Evolutionary conservation across 2,888 invertebrate genomes (phyloP), one percentile per base, ranked within the genome.

Genomic region (Synergus umbraculus): DNA sequence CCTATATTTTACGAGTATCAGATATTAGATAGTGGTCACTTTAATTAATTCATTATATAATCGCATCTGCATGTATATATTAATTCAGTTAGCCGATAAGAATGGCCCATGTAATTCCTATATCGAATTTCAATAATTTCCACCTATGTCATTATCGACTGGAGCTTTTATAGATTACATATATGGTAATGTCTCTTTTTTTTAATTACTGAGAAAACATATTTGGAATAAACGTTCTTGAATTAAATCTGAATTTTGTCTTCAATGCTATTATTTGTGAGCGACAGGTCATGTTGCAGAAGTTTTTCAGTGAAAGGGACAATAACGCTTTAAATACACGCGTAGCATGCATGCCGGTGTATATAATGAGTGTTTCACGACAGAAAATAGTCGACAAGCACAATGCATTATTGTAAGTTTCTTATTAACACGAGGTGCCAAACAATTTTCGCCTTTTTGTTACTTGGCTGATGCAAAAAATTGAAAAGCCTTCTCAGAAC

Each of bases 101-200:
- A 66, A 43, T 66, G 43, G 8, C 29, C 67, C 22, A 69, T 29
- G 44, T 8, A 54, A n/a, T 29, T 67, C 18, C 10, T 67, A 67
- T 67, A 67, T 67, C 67, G 67, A 22, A 67, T 67, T 67, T 67
- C 67, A 67, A 67, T 44, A 67, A 46, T 67, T 44, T 66, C 43
- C 44, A 5, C 12, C 2, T 67, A 18, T 44, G 44, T 44, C 18
- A 67, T 67, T 43, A 18, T n/a, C 43, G 8, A 67, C 22, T 22
- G 5, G 12, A 65, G 44, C 10, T 44, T 67, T 66, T 4, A 10
- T 46, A 67, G 13, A 9, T 67, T 18, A 9, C 10, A 18, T n/a
- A 9, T 9, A 60, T n/a, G 9, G 4, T 18, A n/a, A 60, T 60
- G n/a, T 60, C 2, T 49, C 15, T 13, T 49, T 12, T 1, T 49